Conservation (phyloP, 2,888 invertebrate species). For the Epicampocera succincta region DNA sequence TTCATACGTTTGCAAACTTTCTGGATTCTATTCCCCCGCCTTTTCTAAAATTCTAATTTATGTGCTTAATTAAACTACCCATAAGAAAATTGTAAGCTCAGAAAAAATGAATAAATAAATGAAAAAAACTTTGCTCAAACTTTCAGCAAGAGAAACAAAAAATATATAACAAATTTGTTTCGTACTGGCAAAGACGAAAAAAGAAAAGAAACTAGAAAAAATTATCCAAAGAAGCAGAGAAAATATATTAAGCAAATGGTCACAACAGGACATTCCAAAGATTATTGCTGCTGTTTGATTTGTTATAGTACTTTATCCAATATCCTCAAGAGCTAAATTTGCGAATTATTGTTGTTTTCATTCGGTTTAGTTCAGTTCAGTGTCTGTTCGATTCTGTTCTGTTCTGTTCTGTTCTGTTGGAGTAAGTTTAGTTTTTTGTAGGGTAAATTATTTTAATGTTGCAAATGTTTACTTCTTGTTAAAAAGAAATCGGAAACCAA, state of each 20-base stretch:
- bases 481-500: slow-evolving; percentile 68
- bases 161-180: slow-evolving; percentile 59
- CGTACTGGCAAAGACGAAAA: slow-evolving; percentile 32
- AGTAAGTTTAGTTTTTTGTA: slow-evolving; percentile 23
- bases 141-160: slow-evolving; percentile 18
- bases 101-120: slow-evolving; percentile 33
- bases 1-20: slow-evolving; percentile 24
- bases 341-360: slow-evolving; percentile 51
- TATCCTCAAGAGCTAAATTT: slow-evolving; percentile 59
- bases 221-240: slow-evolving; percentile 35
- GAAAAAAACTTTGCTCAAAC: slow-evolving; percentile 48
- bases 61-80: slow-evolving; percentile 65
- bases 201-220: slow-evolving; percentile 21
- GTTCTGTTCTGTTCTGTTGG: slow-evolving; percentile 18
- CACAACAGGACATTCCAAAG: slow-evolving; percentile 66
- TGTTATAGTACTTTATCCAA: slow-evolving; percentile 63
- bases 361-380: slow-evolving; percentile 17
- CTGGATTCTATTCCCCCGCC: neutral
- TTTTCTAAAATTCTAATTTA: slow-evolving; percentile 62
- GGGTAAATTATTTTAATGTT: slow-evolving; percentile 64
- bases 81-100: slow-evolving; percentile 63
- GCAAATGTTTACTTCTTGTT: slow-evolving; percentile 64
- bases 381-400: slow-evolving; percentile 27
- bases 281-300: slow-evolving; percentile 66
- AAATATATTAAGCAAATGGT: slow-evolving; percentile 61